phyloP scores from a whole-genome alignment of 1,140 invertebrate genomes.

The Scaptomyza hsui region DNA sequence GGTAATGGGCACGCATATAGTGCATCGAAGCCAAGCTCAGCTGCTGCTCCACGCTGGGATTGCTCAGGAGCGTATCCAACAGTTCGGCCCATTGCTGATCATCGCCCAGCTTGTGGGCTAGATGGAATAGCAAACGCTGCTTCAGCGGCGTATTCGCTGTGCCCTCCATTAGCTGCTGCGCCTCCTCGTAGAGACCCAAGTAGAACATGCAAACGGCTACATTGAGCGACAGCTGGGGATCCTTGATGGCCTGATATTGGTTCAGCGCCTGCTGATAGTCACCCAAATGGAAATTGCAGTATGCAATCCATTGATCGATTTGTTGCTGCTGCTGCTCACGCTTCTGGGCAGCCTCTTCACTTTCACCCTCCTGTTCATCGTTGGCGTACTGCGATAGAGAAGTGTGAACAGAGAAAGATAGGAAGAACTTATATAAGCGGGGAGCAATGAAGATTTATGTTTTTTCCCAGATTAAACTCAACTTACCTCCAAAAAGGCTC shows the following conservation, averaged over 20 bases:
- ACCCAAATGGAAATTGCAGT: slow-evolving; percentile 97
- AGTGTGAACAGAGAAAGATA: neutral
- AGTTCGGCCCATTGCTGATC: slow-evolving; percentile 92
- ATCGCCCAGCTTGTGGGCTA: slow-evolving; percentile 96
- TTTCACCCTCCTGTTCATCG: slow-evolving; percentile 85
- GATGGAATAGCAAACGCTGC: slow-evolving; percentile 93
- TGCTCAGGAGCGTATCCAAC: slow-evolving; percentile 93
- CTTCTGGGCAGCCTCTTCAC: slow-evolving; percentile 85
- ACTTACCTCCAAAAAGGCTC: slow-evolving; percentile 93
- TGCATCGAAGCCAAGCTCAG: slow-evolving; percentile 98
- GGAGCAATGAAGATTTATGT: too few relatives aligned
- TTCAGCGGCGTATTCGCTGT: slow-evolving; percentile 87
- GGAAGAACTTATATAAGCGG: too few relatives aligned
- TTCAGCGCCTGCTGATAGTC: slow-evolving; percentile 95
- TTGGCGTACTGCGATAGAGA: slow-evolving; percentile 64
- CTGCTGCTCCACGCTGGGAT: slow-evolving; percentile 96
- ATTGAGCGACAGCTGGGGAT: slow-evolving; percentile 88
- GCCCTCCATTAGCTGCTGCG: slow-evolving; percentile 86
- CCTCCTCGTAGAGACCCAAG: slow-evolving; percentile 91
- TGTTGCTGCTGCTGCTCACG: slow-evolving; percentile 85
- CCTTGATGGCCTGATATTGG: slow-evolving; percentile 87
- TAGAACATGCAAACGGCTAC: slow-evolving; percentile 98
- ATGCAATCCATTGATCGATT: slow-evolving; percentile 94
- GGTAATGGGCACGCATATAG: slow-evolving; percentile 97
- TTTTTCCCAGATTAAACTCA: neutral